Evolutionary conservation across 2,113 vertebrate genomes (phyloP), one percentile per base, ranked within the genome.

Genomic region (Puma concolor): DNA sequence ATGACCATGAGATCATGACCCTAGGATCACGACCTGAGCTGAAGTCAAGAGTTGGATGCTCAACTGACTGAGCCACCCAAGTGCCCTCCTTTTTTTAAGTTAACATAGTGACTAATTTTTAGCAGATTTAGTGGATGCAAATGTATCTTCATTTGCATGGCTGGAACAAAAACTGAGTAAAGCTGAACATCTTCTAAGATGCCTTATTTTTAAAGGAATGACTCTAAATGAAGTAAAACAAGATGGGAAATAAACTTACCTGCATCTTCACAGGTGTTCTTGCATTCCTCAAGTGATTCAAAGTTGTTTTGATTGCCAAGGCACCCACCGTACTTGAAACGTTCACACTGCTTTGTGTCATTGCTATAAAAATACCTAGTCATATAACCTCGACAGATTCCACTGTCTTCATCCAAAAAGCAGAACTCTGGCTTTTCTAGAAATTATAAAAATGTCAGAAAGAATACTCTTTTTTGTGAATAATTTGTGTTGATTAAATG

Each of bases 271-370:
- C 99, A 99, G 91, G 95, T 99, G 2, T 44, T 82, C 96, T 98
- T 98, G 97, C 99, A 99, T 36, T 98, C 98, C 29, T 98, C 98
- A 97, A 99, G 63, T 25, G 96, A 99, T 81, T 67, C 96, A 98
- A 99, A 99, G 97, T 99, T 99, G 98, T 99, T 99, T 92, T 98
- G 98, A 84, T 99, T 99, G 91, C 99, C 99, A 1, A 99, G 99
- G 97, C 99, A 99, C 44, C 99, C 99, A 4, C 99, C 99, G 2
- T 99, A 99, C 81, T 94, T 98, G 98, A 99, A 99, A 0, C n/a
- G 41, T 83, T 98, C 99, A 98, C 99, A 99, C 57, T 97, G 50
- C 83, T 99, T 98, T 76, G 96, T 98, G 1, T 83, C 77, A 89
- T 95, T 98, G 98, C 99, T 99, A 94, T 99, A 99, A 98, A 99